These are phyloP conservation scores for Ectemnius lituratus DNA, from an alignment of 2,888 invertebrate genomes.

Conservation along the genomic window DNA sequence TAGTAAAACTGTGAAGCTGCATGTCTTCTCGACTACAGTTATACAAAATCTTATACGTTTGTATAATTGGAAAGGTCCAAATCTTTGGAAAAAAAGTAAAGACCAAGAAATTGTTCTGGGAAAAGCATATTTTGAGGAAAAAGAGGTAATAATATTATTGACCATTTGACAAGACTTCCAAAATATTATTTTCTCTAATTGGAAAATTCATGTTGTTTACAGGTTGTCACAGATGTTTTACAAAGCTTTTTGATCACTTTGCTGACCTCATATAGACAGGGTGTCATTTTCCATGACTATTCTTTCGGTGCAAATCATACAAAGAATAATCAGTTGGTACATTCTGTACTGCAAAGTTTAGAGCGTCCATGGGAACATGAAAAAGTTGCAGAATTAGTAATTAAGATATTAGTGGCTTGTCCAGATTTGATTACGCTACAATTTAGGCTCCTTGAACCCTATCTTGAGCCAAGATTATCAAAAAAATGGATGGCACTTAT, in stretches of 20 bases:
- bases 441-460: conserved; percentile 81
- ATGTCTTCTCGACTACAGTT: conserved; percentile 84
- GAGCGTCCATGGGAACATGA: conserved; percentile 85
- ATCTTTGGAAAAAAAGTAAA: conserved; percentile 74
- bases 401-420: conserved; percentile 83
- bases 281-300: conserved; percentile 87
- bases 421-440: conserved; percentile 86
- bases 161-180: no score
- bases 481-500: conserved; percentile 71
- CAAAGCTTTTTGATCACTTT: conserved; percentile 86
- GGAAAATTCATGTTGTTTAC: conserved; percentile 22
- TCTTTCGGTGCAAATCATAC: conserved; percentile 82
- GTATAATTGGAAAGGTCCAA: conserved; percentile 88
- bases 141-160: conserved; percentile 66
- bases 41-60: conserved; percentile 84
- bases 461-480: conserved; percentile 80
- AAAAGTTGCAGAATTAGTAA: conserved; percentile 82
- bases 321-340: conserved; percentile 82
- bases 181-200: no score
- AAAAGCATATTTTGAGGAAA: conserved; percentile 71
- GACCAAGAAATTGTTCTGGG: conserved; percentile 42
- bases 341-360: conserved; percentile 82
- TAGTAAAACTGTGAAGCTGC: conserved; percentile 86
- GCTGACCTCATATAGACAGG: conserved; percentile 87
- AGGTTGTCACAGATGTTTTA: conserved; percentile 80